Base-by-base conservation (phyloP, 1,140 invertebrate genomes). In the Calliphora vicina region DNA sequence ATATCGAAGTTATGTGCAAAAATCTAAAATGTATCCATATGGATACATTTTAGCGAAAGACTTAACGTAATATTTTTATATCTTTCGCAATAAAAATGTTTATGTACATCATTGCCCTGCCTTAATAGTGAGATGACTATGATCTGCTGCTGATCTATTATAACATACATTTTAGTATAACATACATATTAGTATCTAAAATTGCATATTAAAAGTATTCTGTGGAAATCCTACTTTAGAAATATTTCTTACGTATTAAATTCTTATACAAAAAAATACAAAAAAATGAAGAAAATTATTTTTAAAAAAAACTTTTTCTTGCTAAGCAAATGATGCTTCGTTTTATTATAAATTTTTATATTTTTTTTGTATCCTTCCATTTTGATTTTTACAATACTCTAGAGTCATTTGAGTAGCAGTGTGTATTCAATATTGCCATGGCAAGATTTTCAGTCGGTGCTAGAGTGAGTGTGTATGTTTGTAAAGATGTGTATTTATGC, bases 331-430 rank as follows among this genome's bases (percentile, higher is more conserved):
- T 67, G 61, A 67, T 67, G 61, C 61, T 67, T 67, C 20, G 4
- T 67, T 67, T 23, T 67, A 67, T 67, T 67, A 20, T 67, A 67
- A 23, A 67, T 25, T 25, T 23, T 67, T 20, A 9, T 67, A 67
- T 67, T 67, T 67, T 67, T 10, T 67, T 67, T 67, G 8, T 67
- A 17, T 50, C 17, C 20, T 67, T 67, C n/a, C 17, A 50, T 67
- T 67, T 67, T 67, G 61, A 67, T 67, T 67, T 67, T 20, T 20
- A 67, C 61, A 67, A 67, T 67, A 67, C 61, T 67, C 61, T 67
- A 67, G 61, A 67, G 61, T 67, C 61, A 67, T 67, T 67, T 67
- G 61, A 67, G 61, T 67, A 67, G 61, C 61, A 23, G 20, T 67
- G 61, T 67, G 61, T 67, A 67, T 67, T 67, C n/a, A 23, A 67